These are phyloP conservation scores for Oophaga sylvatica DNA, from an alignment of 2,797 vertebrate genomes.

Conservation along the genomic window DNA sequence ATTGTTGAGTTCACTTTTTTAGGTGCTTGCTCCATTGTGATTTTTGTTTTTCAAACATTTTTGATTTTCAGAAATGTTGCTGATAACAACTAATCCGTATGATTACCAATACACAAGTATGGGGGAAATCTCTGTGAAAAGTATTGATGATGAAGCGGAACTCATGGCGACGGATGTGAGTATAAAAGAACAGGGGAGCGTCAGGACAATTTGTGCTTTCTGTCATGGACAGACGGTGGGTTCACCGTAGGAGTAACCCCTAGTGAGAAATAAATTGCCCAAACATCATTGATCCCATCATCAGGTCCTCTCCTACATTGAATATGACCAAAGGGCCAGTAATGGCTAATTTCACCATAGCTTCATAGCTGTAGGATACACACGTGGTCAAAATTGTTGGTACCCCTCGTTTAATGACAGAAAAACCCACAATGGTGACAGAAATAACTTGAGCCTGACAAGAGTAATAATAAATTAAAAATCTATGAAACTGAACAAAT, in stretches of 20 bases:
- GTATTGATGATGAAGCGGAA: slow-evolving; percentile 71
- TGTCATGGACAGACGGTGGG: no score
- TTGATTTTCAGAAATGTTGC: slow-evolving; percentile 70
- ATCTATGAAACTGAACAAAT: no score
- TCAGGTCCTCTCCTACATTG: neutral
- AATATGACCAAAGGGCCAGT: neutral
- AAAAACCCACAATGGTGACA: no score
- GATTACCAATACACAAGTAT: slow-evolving; percentile 74
- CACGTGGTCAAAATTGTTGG: no score
- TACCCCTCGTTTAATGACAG: no score
- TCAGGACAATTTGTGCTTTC: no score
- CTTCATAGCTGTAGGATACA: no score
- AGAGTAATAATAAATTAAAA: no score
- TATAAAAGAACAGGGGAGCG: neutral
- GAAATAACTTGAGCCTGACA: no score
- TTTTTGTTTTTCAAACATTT: slow-evolving; percentile 48
- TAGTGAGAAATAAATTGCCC: neutral
- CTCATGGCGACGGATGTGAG: slow-evolving; percentile 73
- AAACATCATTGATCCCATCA: neutral
- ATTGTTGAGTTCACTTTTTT: neutral
- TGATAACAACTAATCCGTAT: slow-evolving; percentile 73
- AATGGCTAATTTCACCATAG: no score
- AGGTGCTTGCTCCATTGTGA: neutral
- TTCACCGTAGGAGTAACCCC: no score
- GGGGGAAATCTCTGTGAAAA: slow-evolving; percentile 73